Percentiles rank a stretch among this genome's conserved stretches.
Evolutionary conservation across 2,888 invertebrate genomes (phyloP).

Genomic region (Seira ritae): DNA sequence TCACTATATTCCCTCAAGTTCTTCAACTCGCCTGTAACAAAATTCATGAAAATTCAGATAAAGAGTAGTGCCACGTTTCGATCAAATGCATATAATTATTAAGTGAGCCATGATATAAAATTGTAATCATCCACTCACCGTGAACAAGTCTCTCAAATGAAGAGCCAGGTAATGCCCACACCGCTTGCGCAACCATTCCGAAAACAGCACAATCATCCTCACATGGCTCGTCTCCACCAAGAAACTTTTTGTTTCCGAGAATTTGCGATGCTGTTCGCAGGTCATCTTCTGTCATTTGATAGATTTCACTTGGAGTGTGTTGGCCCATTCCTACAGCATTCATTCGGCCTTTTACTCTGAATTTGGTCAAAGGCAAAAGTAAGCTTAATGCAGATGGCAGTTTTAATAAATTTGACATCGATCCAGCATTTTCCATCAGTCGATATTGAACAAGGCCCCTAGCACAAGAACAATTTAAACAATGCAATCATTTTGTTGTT

Average conservation of each 20-base stretch:
- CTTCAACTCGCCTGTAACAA: slow-evolving; percentile 74
- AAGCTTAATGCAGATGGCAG: slow-evolving; percentile 16
- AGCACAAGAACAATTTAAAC: background rate
- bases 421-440: background rate
- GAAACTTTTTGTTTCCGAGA: slow-evolving; percentile 66
- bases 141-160: slow-evolving; percentile 69
- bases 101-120: no score
- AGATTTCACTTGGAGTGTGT: slow-evolving; percentile 60
- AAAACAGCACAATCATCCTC: slow-evolving; percentile 75
- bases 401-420: slow-evolving; percentile 8
- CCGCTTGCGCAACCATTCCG: slow-evolving; percentile 75
- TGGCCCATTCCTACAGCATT: slow-evolving; percentile 63
- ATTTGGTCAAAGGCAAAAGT: background rate
- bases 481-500: no score
- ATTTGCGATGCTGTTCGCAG: slow-evolving; percentile 59
- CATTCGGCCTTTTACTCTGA: slow-evolving; percentile 16
- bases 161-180: slow-evolving; percentile 74
- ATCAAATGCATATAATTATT: no score
- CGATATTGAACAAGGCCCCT: slow-evolving; percentile 24
- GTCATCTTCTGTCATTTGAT: slow-evolving; percentile 58
- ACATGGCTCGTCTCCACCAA: slow-evolving; percentile 61
- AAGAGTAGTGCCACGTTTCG: background rate
- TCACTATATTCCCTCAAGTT: slow-evolving; percentile 75
- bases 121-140: slow-evolving; percentile 62
- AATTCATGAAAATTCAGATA: background rate